Evolutionary conservation across 2,113 vertebrate genomes (phyloP), one percentile per base, ranked within the genome.

Genomic region (Mohoua ochrocephala): DNA sequence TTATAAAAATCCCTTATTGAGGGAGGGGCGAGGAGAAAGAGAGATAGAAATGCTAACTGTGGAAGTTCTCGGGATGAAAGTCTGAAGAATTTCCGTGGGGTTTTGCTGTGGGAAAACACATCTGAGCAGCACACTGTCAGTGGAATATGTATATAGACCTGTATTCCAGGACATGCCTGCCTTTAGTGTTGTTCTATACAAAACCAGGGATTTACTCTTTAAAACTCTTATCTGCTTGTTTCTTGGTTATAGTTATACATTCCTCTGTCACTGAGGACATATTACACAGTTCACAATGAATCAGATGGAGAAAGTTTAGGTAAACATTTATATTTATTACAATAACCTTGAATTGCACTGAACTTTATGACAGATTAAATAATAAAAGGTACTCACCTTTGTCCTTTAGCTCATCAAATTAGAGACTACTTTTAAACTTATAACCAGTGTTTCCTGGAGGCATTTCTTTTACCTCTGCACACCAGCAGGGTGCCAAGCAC

Each of bases 401-500:
- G 86, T 89, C 65, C 75, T 65, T 84, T 68, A 83, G 52, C 44
- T 45, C 33, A 35, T 47, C 17, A 33, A 30, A 30, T 65, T 80
- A 69, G 52, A 89, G 78, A 45, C 35, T 86, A 61, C 42, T 94
- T 91, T 82, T 78, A 74, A 94, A 70, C 24, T 28, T 89, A 15
- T 59, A 52, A 26, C 15, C 39, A 35, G 15, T 53, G 93, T 79
- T 83, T 85, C 70, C 60, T 84, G 64, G 33, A 88, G 9, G 26
- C 57, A 16, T 65, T 33, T 74, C 10, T 76, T 80, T 67, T 42
- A 37, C 0, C 1, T 37, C 54, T 71, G 21, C 31, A 15, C 19
- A 33, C 0, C 1, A 41, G 21, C 13, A 10, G 0, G 0, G 15
- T 1, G 1, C 59, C 33, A 28, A 45, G 16, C 9, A 20, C 11